A percentile compares a stretch with the other conserved stretches of the same genome.
phyloP scores from a whole-genome alignment of 2,888 invertebrate genomes.

The Operophtera brumata region DNA sequence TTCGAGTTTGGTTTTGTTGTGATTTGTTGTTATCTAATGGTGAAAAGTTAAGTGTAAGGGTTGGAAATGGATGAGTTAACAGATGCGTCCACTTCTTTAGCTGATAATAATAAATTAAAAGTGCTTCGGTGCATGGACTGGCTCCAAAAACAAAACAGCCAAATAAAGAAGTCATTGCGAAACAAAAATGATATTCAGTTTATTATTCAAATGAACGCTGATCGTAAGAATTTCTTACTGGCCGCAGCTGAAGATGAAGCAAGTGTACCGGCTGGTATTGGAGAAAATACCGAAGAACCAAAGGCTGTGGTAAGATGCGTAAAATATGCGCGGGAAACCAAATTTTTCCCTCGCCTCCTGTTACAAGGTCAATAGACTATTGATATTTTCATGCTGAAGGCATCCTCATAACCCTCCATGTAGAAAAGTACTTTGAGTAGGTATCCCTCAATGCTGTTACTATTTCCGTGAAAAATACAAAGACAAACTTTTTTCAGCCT shows the following conservation, averaged over 20 bases:
- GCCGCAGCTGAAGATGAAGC: conserved; percentile 65
- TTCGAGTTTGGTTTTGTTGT: conserved; percentile 2
- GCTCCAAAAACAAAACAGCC: conserved; percentile 66
- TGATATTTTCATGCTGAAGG: not conserved
- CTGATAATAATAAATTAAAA: conserved; percentile 36
- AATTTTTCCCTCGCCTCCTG: not conserved
- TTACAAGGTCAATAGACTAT: not conserved
- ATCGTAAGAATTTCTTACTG: conserved; percentile 60
- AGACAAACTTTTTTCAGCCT: conserved; percentile 45
- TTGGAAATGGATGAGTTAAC: conserved; percentile 17
- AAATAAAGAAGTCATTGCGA: conserved; percentile 56
- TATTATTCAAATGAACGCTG: conserved; percentile 64
- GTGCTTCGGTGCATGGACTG: conserved; percentile 63
- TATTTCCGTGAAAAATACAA: not conserved
- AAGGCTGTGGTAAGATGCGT: conserved; percentile 52
- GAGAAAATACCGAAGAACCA: conserved; percentile 54
- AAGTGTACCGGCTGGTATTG: conserved; percentile 62
- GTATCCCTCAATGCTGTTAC: too few species aligned
- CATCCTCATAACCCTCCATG: too few species aligned
- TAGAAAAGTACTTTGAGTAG: too few species aligned
- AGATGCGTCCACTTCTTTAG: conserved; percentile 4
- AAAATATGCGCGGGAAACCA: conserved; percentile 25
- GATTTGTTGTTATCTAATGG: conserved; percentile 4
- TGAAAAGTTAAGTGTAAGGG: not conserved
- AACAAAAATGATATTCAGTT: conserved; percentile 71